Base-by-base conservation (phyloP, 2,888 invertebrate species). In the Teleiodes luculella region DNA sequence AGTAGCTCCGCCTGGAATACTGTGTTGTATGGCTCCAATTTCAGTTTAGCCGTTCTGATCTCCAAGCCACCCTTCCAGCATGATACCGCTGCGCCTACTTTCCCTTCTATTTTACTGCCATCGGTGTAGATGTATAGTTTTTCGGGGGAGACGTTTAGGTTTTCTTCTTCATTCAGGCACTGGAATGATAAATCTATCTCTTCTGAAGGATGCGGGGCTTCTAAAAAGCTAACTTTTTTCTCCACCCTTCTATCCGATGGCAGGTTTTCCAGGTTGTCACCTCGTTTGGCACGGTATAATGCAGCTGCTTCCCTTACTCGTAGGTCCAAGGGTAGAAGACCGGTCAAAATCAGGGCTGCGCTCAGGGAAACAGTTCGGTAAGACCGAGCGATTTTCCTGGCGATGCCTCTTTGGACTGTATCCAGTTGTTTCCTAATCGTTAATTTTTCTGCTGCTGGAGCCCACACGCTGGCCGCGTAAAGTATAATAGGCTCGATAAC, bases 71-170 rank as follows among this genome's bases (percentile, higher is more conserved):
- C 28, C 8, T 3, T 24, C 45, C 52, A 46, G 3, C 33, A 13
- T 1, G 46, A 35, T 14, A 53, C 5, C n/a, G 43, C 43, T n/a
- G 24, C 43, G 3, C 28, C 43, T 11, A 45, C 28, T 11, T 28
- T 46, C 8, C 16, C 46, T 8, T 46, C 31, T 2, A 46, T 46
- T 28, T 46, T 46, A 16, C 46, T 46, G 1, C 31, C 46, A 31
- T 46, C 46, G 1, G 46, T 46, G 30, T 8, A 46, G 4, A 60
- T 56, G 28, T 16, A 3, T 13, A 36, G 36, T 11, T 45, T 28
- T 11, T 39, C 51, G 41, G 56, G 43, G 48, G 35, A 28, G 0
- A 6, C 10, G n/a, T n/a, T n/a, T n/a, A n/a, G n/a, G n/a, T n/a
- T n/a, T n/a, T n/a, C n/a, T n/a, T n/a, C n/a, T n/a, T n/a, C n/a